Evolutionary conservation across 2,113 vertebrate genomes (phyloP).

Genomic region (Crotophaga sulcirostris): DNA sequence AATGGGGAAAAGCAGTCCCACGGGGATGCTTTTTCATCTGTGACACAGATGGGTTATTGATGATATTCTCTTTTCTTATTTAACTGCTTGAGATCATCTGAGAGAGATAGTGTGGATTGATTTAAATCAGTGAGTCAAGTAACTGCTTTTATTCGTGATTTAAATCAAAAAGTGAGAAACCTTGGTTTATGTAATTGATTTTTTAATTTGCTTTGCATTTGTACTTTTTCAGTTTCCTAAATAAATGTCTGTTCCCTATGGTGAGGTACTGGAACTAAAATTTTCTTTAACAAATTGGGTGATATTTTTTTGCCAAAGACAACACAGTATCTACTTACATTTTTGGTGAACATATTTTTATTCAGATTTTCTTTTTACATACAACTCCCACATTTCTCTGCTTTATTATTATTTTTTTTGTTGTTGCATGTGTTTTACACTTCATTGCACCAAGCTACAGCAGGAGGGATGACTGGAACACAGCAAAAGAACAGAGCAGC

Average conservation of each 20-base stretch:
- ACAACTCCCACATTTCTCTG: too few relatives aligned
- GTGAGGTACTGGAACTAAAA: background rate
- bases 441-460: background rate
- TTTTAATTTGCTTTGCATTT: background rate
- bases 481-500: background rate
- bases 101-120: background rate
- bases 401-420: background rate
- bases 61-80: constrained; percentile 7
- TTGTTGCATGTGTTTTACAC: background rate
- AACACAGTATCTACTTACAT: fast-evolving
- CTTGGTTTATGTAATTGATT: background rate
- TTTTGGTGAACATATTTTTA: background rate
- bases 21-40: background rate
- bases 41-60: constrained; percentile 13
- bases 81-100: constrained; percentile 3
- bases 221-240: background rate
- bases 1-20: background rate
- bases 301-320: background rate
- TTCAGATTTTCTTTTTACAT: background rate
- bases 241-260: background rate
- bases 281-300: background rate
- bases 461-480: background rate
- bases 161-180: background rate
- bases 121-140: constrained; percentile 22
- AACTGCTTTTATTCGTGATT: constrained; percentile 2